A percentile compares a stretch with the other conserved stretches of the same genome.
phyloP scores from a whole-genome alignment of 2,797 vertebrate species.

The Enteromius afrohamiltoni region DNA sequence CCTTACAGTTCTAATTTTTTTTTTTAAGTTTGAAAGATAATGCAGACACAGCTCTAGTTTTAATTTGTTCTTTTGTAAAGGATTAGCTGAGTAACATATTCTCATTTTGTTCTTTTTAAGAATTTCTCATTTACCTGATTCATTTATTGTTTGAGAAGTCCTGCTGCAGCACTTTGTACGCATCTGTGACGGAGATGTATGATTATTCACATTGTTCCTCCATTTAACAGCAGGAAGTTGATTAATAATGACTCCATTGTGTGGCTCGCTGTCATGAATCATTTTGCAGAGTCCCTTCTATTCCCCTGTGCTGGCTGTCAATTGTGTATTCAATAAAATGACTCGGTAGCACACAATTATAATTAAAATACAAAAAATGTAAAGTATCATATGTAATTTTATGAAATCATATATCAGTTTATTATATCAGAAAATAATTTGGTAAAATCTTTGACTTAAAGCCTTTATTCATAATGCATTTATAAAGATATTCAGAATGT shows the following conservation, averaged over 20 bases:
- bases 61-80: slow-evolving; percentile 40
- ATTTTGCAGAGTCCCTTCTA: slow-evolving; percentile 43
- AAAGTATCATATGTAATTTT: background rate
- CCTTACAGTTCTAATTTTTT: background rate
- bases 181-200: slow-evolving; percentile 50
- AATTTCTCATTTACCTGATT: slow-evolving; percentile 55
- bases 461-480: background rate
- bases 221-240: slow-evolving; percentile 59
- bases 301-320: slow-evolving; percentile 48
- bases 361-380: background rate
- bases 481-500: background rate
- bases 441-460: background rate
- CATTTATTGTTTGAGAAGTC: slow-evolving; percentile 44
- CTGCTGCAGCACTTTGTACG: slow-evolving; percentile 25
- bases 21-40: background rate
- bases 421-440: background rate
- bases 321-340: slow-evolving; percentile 35
- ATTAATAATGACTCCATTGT: slow-evolving; percentile 61
- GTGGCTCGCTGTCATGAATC: slow-evolving; percentile 55
- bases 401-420: background rate
- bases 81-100: slow-evolving; percentile 37
- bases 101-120: slow-evolving; percentile 26
- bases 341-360: background rate
- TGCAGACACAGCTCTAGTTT: slow-evolving; percentile 22
- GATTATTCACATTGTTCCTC: slow-evolving; percentile 56